phyloP scores from a whole-genome alignment of 2,888 invertebrate genomes.

The Drosophila tanythrix region DNA sequence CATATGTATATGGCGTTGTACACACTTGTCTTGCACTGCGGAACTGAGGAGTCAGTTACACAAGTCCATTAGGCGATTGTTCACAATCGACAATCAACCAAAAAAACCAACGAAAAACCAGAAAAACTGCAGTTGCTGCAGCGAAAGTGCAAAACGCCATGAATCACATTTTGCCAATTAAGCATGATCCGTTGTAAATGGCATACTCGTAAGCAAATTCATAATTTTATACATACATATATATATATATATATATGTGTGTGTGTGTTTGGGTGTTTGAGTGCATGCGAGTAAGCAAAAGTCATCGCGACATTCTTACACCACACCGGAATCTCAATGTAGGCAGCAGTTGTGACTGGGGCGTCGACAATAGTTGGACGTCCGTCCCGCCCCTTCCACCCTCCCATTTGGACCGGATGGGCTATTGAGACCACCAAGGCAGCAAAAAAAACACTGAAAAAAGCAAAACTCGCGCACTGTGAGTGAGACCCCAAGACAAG shows the following conservation, averaged over 20 bases:
- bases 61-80: constrained; percentile 52
- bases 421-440: constrained; percentile 79
- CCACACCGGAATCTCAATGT: constrained; percentile 79
- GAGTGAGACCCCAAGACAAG: constrained; percentile 13
- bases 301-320: constrained; percentile 74
- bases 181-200: constrained; percentile 76
- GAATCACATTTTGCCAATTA: constrained; percentile 80
- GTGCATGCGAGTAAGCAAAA: constrained; percentile 48
- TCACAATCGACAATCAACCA: constrained; percentile 25
- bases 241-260: constrained; percentile 41
- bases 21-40: constrained; percentile 31
- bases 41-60: constrained; percentile 61
- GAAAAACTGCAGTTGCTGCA: constrained; percentile 34
- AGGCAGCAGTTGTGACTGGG: constrained; percentile 78
- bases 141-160: constrained; percentile 76
- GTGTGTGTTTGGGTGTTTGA: constrained; percentile 1
- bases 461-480: constrained; percentile 43
- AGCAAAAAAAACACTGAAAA: constrained; percentile 48
- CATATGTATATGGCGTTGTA: background rate
- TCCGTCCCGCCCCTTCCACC: constrained; percentile 16
- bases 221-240: constrained; percentile 55
- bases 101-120: background rate
- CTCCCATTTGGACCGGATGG: constrained; percentile 64
- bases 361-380: constrained; percentile 72
- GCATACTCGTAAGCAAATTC: constrained; percentile 61